phyloP scores from a whole-genome alignment of 2,888 invertebrate genomes.

The Chouioia cunea region DNA sequence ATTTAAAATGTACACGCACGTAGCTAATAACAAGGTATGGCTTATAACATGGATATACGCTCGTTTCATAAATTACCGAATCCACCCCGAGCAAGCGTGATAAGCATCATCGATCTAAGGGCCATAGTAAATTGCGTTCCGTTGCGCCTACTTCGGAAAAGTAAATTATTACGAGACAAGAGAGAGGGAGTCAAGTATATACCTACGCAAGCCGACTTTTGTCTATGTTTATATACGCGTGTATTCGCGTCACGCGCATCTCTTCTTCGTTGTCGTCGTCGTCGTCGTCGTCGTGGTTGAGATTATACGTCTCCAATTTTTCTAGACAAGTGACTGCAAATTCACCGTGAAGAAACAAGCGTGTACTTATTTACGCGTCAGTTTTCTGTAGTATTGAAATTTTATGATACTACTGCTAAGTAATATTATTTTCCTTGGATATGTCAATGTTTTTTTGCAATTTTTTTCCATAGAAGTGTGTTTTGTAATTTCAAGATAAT shows the following conservation, averaged over 20 bases:
- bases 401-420: too few species aligned
- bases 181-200: neutral
- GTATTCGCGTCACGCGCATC: constrained; percentile 14
- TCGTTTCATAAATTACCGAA: constrained; percentile 42
- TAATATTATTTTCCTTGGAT: too few species aligned
- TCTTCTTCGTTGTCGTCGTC: constrained; percentile 28
- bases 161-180: constrained; percentile 37
- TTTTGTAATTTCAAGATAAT: too few species aligned
- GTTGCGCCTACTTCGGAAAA: constrained; percentile 27
- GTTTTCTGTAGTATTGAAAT: too few species aligned
- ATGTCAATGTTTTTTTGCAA: too few species aligned
- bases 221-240: constrained; percentile 33
- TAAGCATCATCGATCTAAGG: constrained; percentile 23
- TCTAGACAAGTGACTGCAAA: constrained; percentile 14
- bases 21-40: too few species aligned
- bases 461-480: too few species aligned
- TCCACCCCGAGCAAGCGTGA: constrained; percentile 16
- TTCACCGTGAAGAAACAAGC: too few species aligned
- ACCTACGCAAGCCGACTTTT: neutral
- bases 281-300: constrained; percentile 28
- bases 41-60: too few species aligned
- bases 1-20: too few species aligned
- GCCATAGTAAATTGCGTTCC: neutral
- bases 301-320: constrained; percentile 42
- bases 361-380: too few species aligned